Percentiles rank a stretch among this genome's conserved stretches.
Evolutionary conservation across 2,113 vertebrate genomes (phyloP).

Genomic region (Lamprologus speciosus): DNA sequence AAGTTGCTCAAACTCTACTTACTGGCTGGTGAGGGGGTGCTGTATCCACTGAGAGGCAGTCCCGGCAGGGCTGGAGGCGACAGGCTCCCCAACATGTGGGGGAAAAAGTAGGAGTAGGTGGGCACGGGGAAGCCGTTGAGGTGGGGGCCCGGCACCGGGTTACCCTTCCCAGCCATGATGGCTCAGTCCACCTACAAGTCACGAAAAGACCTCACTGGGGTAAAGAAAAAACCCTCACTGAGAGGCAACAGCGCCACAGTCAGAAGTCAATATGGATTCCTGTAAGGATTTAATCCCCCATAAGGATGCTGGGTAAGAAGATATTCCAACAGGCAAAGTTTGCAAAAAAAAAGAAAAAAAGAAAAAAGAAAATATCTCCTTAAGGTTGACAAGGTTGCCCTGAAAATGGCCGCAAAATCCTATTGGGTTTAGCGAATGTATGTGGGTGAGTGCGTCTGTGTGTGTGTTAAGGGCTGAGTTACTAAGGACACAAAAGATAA

Average conservation of each 20-base stretch:
- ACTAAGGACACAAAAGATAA: conserved; percentile 18
- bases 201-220: not conserved
- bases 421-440: not conserved
- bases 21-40: conserved; percentile 96
- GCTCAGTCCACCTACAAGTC: conserved; percentile 48
- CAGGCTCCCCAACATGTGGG: conserved; percentile 88
- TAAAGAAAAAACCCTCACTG: not conserved
- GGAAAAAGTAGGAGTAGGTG: conserved; percentile 95
- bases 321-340: conserved; percentile 31
- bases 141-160: conserved; percentile 80
- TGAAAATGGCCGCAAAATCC: conserved; percentile 13
- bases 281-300: conserved; percentile 51
- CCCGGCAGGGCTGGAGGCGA: conserved; percentile 83
- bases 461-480: conserved; percentile 6
- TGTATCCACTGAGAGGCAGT: conserved; percentile 92
- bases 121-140: conserved; percentile 88
- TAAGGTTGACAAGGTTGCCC: not conserved
- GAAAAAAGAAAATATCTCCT: not conserved
- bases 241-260: not conserved
- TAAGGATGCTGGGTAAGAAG: conserved; percentile 19
- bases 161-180: conserved; percentile 93
- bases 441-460: not conserved
- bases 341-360: not conserved
- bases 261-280: conserved; percentile 20
- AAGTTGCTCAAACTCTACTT: conserved; percentile 63